Evolutionary conservation across 2,797 vertebrate genomes (phyloP), one percentile per base, ranked within the genome.

Genomic region (Eospalax fontanierii): DNA sequence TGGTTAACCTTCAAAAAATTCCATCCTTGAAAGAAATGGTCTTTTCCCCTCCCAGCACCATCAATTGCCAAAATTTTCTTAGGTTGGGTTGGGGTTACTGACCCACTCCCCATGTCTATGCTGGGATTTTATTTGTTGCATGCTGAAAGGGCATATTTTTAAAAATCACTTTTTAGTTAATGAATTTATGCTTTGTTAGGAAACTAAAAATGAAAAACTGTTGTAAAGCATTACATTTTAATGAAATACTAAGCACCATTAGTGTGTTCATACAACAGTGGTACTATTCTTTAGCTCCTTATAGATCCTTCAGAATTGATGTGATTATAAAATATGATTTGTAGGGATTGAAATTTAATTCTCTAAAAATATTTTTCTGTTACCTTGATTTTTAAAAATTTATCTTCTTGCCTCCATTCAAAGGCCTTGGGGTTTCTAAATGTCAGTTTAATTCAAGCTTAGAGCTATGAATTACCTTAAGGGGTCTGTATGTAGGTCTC

Each of bases 301-400:
- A 88, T 87, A 33, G 16, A 88, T 90, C 7, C 38, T 71, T 92
- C 68, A 57, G 54, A 91, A 81, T 65, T 89, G 87, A 74, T 40
- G 79, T 65, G 71, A 63, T 38, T 91, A 75, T 6, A 89, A 94
- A 91, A n/a, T 87, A 85, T 61, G 40, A 66, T 57, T 89, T 95
- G 76, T 81, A 76, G n/a, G 70, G 40, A 38, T 14, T 88, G 38
- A 79, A 92, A 73, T 88, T 65, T 46, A 90, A 80, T 87, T 93
- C n/a, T 92, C 85, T 65, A 38, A 70, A 90, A 81, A 38, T 19
- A 21, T 50, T 76, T 89, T 94, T 88, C 50, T 35, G 9, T 43
- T 59, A 24, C 18, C 57, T 89, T 94, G 30, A 21, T 90, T 68
- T 91, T 93, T 35, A 80, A 68, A 54, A 2, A 85, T 87, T 90